Base-by-base conservation (phyloP, 2,888 invertebrate species). In the Diplolepis rosae region DNA sequence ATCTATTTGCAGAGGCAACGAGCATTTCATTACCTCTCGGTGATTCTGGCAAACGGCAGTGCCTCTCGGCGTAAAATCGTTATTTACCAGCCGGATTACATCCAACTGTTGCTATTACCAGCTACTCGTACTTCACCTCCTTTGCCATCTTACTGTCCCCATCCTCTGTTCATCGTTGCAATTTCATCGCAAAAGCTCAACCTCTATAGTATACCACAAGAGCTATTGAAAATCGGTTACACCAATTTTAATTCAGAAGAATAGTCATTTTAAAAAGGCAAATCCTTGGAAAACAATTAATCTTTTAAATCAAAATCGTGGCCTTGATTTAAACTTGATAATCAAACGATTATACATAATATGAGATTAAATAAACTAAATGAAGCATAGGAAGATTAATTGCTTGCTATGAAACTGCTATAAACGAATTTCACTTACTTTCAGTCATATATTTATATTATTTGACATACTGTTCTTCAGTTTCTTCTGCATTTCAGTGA, bases 61-160 rank as follows among this genome's bases (percentile, higher is more conserved):
- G 28, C 65, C 65, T 54, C 50, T 67, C 65, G 67, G 56, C 45
- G 56, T 70, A 73, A 39, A 70, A 74, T 75, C 71, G 74, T 75
- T 78, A 80, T 79, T 78, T 80, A 70, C 71, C 71, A 68, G 68
- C 71, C 69, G 73, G 77, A 80, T 80, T 80, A 80, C 68, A 54
- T 42, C 56, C 54, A 32, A 52, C 39, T 56, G 35, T 39, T 45
- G 30, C 61, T 18, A 56, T 32, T 35, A 35, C 35, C 35, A 56
- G 35, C 32, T 56, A 56, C 35, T 51, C 67, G 27, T 54, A 18
- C 54, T 68, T 35, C 42, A 54, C 27, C 54, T 42, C 39, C 52
- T 68, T 68, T 61, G 52, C 61, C 54, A n/a, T 45, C 52, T 45
- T 45, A 27, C 54, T 28, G 22, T 39, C 13, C 24, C 35, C 67